Evolutionary conservation across 2,888 invertebrate species (phyloP), one percentile per base, ranked within the genome.

Genomic region (Drosophila longiperda): DNA sequence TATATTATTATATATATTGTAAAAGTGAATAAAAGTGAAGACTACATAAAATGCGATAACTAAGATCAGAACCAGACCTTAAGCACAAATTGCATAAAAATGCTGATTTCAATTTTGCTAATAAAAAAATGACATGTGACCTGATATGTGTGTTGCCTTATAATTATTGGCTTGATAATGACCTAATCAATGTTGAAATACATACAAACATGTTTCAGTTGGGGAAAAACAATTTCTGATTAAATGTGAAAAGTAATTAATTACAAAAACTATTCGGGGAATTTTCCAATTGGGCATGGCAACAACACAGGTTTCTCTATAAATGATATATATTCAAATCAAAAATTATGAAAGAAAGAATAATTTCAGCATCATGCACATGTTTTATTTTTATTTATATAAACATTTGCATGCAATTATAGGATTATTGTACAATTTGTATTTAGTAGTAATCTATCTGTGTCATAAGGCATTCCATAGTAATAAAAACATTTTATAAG

Each of bases 91-190:
- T 29, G 8, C 26, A 2, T 23, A 3, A 48, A 23, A n/a, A 15
- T 15, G 34, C 8, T 23, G 17, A n/a, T 38, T 29, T 38, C 42
- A 52, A 52, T 54, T 32, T 12, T 62, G 59, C 57, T 23, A 62
- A 60, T 6, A 29, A 29, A 49, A 26, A 29, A 49, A 49, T 71
- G 80, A 60, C 82, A 84, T 85, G 84, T 89, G 88, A 87, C 66
- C 68, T 67, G 70, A 78, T 71, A 78, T 72, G 78, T 65, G 67
- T 58, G 60, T 72, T 58, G 40, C 45, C 58, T 73, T 63, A 63
- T 71, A 70, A 78, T 78, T 72, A 69, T 86, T 50, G 55, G 34
- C n/a, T 55, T 50, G 73, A 87, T 89, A 79, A 72, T 72, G 59
- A 48, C 61, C 71, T 72, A 75, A 83, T 89, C 78, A 73, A 65